Evolutionary conservation across 2,797 vertebrate species (phyloP).

Genomic region (Manis javanica): DNA sequence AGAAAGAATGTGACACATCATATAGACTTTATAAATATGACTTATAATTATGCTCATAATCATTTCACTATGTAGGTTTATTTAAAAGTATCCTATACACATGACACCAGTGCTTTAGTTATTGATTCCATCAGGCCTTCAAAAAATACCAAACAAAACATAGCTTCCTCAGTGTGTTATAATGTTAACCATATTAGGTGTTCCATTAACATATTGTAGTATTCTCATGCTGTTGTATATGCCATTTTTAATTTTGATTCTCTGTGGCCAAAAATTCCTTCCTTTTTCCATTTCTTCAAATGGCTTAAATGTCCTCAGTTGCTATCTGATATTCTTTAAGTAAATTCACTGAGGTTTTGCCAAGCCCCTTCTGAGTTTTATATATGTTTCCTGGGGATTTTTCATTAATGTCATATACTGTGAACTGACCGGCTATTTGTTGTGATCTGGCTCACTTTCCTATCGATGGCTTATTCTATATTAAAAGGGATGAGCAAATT

Average conservation of each 20-base stretch:
- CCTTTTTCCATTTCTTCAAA: constrained; percentile 24
- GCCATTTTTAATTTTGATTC: neutral
- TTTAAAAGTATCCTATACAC: neutral
- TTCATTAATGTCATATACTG: neutral
- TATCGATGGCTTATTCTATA: constrained; percentile 48
- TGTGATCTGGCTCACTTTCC: constrained; percentile 52
- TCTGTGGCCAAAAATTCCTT: neutral
- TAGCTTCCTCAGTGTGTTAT: neutral
- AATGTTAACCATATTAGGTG: neutral
- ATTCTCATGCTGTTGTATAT: neutral
- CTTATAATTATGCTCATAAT: neutral
- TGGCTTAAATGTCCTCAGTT: neutral
- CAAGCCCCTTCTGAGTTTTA: neutral
- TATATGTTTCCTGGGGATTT: neutral
- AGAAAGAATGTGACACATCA: neutral
- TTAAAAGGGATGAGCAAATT: neutral
- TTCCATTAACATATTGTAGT: neutral
- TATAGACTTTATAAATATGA: neutral
- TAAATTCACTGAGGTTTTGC: neutral
- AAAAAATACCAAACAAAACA: neutral
- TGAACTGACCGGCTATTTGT: neutral
- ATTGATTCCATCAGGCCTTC: neutral
- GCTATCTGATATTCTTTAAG: neutral
- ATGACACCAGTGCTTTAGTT: neutral
- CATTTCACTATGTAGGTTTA: neutral